A percentile compares a stretch with the other conserved stretches of the same genome.
Evolutionary conservation across 2,888 invertebrate genomes (phyloP).

Genomic region (Hydrotaea diabolus): DNA sequence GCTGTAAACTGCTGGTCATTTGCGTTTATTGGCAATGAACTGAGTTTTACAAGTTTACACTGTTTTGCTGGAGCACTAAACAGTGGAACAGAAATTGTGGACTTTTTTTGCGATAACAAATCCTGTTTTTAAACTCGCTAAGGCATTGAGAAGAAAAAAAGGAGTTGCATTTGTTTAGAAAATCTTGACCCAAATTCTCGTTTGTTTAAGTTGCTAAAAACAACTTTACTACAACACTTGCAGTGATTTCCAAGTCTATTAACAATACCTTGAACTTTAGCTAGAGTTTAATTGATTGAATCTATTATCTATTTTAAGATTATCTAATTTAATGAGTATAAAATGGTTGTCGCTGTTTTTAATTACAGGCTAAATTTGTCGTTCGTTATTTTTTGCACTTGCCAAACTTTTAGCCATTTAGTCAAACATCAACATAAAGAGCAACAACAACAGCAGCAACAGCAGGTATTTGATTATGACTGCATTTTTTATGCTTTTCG

Average conservation of each 20-base stretch:
- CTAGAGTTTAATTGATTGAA: background rate
- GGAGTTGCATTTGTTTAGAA: background rate
- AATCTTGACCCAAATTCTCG: background rate
- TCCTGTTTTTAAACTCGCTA: background rate
- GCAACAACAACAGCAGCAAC: constrained; percentile 32
- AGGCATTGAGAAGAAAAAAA: too few species aligned
- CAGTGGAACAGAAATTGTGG: too few species aligned
- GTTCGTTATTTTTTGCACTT: constrained; percentile 9
- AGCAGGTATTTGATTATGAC: constrained; percentile 1
- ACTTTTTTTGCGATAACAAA: background rate
- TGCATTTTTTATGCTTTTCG: constrained; percentile 45
- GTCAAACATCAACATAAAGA: constrained; percentile 30
- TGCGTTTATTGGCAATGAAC: constrained; percentile 23
- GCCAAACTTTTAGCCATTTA: background rate
- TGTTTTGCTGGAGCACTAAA: background rate
- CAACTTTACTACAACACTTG: background rate
- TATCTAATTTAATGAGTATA: background rate
- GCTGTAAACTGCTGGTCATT: constrained; percentile 22
- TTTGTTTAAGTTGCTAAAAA: background rate
- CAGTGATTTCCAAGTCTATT: background rate
- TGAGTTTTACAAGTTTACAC: background rate
- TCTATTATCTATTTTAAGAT: background rate
- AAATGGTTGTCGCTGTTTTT: background rate
- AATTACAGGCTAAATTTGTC: background rate
- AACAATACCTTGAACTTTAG: constrained; percentile 4